phyloP scores from a whole-genome alignment of 2,797 vertebrate genomes.

The Macroramphosus scolopax region DNA sequence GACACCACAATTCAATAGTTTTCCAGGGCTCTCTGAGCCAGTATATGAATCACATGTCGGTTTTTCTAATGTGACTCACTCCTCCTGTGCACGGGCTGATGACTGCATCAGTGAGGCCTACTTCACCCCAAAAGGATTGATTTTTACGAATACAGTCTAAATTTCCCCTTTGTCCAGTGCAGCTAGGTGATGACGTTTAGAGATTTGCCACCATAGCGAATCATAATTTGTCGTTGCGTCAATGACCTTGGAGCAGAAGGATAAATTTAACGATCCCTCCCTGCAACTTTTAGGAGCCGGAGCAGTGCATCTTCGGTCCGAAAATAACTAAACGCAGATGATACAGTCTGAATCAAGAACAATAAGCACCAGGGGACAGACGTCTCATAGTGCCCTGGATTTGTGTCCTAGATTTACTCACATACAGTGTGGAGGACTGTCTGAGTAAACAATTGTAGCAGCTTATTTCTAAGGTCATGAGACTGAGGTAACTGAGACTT shows the following conservation, averaged over 20 bases:
- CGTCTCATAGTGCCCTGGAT: slow-evolving; percentile 70
- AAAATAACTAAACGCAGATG: slow-evolving; percentile 62
- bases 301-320: slow-evolving; percentile 41
- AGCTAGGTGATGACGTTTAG: no score
- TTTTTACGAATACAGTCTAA: no score
- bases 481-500: background rate
- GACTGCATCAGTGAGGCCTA: slow-evolving; percentile 8
- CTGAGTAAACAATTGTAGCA: slow-evolving; percentile 53
- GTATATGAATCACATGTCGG: slow-evolving; percentile 16
- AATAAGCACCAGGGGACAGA: slow-evolving; percentile 62
- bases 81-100: slow-evolving; percentile 4
- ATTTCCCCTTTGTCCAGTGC: no score
- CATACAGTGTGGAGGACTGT: slow-evolving; percentile 33
- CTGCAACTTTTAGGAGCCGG: slow-evolving; percentile 35
- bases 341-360: slow-evolving; percentile 69
- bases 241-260: background rate
- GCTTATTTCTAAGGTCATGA: slow-evolving; percentile 25
- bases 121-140: slow-evolving; percentile 1
- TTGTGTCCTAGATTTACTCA: slow-evolving; percentile 70
- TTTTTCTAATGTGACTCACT: slow-evolving; percentile 38
- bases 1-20: slow-evolving; percentile 45
- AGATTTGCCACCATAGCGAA: no score
- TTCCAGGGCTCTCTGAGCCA: slow-evolving; percentile 38
- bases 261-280: slow-evolving; percentile 22
- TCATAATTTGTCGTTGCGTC: background rate